A percentile compares a stretch with the other conserved stretches of the same genome.
These are phyloP conservation scores for Anseranas semipalmata DNA, from an alignment of 2,113 vertebrate genomes.

Conservation along the genomic window DNA sequence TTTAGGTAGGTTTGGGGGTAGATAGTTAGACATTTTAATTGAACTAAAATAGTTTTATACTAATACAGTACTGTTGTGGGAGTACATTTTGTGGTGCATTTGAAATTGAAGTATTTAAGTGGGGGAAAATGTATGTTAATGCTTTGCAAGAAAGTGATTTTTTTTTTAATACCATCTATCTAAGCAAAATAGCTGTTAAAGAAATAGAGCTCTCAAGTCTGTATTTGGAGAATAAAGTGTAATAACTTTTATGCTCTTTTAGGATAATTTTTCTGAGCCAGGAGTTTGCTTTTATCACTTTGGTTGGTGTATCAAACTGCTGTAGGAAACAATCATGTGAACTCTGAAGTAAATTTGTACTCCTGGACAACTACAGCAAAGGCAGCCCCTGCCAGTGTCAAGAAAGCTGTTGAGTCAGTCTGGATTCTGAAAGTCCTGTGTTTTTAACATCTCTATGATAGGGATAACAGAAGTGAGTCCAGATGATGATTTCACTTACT, in stretches of 20 bases:
- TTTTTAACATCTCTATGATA: background rate
- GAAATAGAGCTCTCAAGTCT: constrained; percentile 52
- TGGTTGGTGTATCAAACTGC: background rate
- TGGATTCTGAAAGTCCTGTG: background rate
- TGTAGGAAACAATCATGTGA: background rate
- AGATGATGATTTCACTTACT: background rate
- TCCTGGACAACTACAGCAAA: background rate
- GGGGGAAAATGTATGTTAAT: constrained; percentile 74
- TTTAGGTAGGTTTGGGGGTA: constrained; percentile 76
- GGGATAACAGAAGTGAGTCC: background rate
- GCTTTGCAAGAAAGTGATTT: constrained; percentile 68
- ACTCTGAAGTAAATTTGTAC: background rate
- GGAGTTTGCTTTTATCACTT: constrained; percentile 23
- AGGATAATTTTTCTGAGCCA: constrained; percentile 2
- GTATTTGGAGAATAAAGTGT: constrained; percentile 36
- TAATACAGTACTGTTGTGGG: constrained; percentile 76
- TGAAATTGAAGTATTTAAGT: constrained; percentile 72
- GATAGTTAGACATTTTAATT: constrained; percentile 83
- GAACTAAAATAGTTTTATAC: constrained; percentile 78
- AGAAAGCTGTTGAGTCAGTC: background rate
- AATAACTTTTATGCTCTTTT: constrained; percentile 22
- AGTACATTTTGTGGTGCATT: constrained; percentile 73
- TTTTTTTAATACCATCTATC: constrained; percentile 18
- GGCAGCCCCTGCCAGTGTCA: background rate
- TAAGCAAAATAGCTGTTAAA: constrained; percentile 71